Evolutionary conservation across 2,797 vertebrate species (phyloP).

Genomic region (Scomberomorus guttatus): DNA sequence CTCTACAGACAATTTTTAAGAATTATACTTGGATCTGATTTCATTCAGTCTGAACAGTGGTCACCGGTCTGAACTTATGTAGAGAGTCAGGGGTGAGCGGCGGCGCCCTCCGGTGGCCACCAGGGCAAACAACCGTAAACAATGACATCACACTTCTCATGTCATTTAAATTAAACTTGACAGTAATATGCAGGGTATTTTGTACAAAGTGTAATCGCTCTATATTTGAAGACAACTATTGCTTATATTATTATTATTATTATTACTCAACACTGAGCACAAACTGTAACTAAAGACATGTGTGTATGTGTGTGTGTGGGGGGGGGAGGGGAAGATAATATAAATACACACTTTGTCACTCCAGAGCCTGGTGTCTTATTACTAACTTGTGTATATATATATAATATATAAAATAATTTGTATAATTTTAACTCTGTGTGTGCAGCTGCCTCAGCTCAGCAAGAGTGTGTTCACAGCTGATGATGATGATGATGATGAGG

Average conservation of each 20-base stretch:
- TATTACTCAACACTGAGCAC: conserved; percentile 65
- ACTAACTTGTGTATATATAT: neutral
- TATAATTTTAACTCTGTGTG: too few relatives aligned
- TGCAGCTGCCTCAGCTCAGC: too few relatives aligned
- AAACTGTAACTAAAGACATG: conserved; percentile 55
- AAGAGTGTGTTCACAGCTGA: too few relatives aligned
- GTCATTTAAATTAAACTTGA: conserved; percentile 44
- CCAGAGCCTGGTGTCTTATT: conserved; percentile 28
- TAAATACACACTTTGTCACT: conserved; percentile 63
- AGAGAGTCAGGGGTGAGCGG: neutral
- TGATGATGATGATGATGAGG: too few relatives aligned
- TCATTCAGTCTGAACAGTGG: too few relatives aligned
- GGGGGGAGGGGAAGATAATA: neutral
- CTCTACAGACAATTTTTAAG: neutral
- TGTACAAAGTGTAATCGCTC: conserved; percentile 77
- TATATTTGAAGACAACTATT: conserved; percentile 80
- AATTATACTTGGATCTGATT: neutral
- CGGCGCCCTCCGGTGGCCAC: conserved; percentile 28
- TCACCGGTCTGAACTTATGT: too few relatives aligned
- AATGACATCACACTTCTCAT: neutral
- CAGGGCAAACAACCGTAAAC: neutral
- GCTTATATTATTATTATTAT: conserved; percentile 45
- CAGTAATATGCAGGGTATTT: conserved; percentile 84
- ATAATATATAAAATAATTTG: too few relatives aligned
- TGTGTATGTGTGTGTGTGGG: conserved; percentile 15